Percentiles rank a stretch among this genome's conserved stretches.
Evolutionary conservation across 2,888 invertebrate species (phyloP).

Genomic region (Sinopyrophorus schimmeli): DNA sequence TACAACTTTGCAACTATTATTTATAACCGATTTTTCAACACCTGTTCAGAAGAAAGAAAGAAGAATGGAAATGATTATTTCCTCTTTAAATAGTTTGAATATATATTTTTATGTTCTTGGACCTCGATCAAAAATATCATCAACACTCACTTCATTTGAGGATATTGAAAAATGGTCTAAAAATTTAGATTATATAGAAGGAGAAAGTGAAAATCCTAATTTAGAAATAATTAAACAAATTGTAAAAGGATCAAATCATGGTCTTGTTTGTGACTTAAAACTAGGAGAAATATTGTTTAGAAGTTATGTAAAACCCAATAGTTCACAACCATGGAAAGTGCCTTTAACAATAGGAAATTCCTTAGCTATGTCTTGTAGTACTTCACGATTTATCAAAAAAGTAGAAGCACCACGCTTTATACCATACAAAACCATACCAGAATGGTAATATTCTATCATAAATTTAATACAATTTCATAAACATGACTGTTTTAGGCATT

Average conservation of each 20-base stretch:
- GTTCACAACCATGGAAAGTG: constrained; percentile 22
- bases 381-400: constrained; percentile 10
- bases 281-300: constrained; percentile 20
- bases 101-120: constrained; percentile 22
- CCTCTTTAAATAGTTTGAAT: constrained; percentile 9
- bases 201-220: constrained; percentile 10
- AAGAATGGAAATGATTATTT: constrained; percentile 7
- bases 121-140: constrained; percentile 19
- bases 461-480: neutral
- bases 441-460: too few relatives aligned
- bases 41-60: constrained; percentile 4
- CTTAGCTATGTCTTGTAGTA: neutral
- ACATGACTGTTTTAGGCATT: constrained; percentile 9
- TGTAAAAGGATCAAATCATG: constrained; percentile 7
- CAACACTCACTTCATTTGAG: constrained; percentile 7
- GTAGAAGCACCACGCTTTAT: constrained; percentile 2
- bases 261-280: constrained; percentile 19
- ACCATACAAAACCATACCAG: too few relatives aligned
- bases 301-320: constrained; percentile 5
- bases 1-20: constrained; percentile 17
- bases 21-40: constrained; percentile 19
- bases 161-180: constrained; percentile 19
- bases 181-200: constrained; percentile 15
- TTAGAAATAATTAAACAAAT: constrained; percentile 13
- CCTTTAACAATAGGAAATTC: constrained; percentile 18